Evolutionary conservation across 2,797 vertebrate species (phyloP), one percentile per base, ranked within the genome.

Genomic region (Artibeus jamaicensis): DNA sequence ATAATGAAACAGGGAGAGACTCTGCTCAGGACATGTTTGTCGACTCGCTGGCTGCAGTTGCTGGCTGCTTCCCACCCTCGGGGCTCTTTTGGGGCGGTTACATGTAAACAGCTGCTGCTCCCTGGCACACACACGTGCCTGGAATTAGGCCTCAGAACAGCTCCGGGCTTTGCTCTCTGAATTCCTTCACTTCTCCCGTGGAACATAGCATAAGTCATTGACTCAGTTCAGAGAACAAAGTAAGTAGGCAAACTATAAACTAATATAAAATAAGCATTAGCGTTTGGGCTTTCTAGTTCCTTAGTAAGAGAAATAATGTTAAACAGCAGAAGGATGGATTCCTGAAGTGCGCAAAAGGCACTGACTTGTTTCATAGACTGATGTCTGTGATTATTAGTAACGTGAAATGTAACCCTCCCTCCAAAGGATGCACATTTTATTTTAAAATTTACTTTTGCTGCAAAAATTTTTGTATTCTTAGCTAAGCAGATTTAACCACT

Each of bases 151-250:
- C 85, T 74, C 85, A 70, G 95, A 97, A 55, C 71, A 95, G 53
- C 86, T 90, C 76, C 93, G 22, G 94, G 91, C 96, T 81, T 96
- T 92, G 4, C 84, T 89, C 26, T 95, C 81, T 95, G 87, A 94
- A 96, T 93, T 97, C 96, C 86, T 98, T 95, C 85, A 19, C 92
- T 84, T 96, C 96, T 95, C 5, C 86, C 94, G 44, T 96, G 93
- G 95, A 94, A 92, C 95, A 42, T 79, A 71, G 76, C 92, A 57
- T 74, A 71, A 95, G 84, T 37, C 78, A 59, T 42, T 95, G 86
- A 50, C 89, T 89, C 32, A 81, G 8, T 74, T 89, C 92, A 73
- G 85, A 96, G 93, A 94, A 65, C 65, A 86, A 70, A 93, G 89
- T 68, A 87, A 94, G 42, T 93, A 95, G 97, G 95, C 4, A 0